phyloP scores from a whole-genome alignment of 2,888 invertebrate genomes.

The Tetramorium bicarinatum region DNA sequence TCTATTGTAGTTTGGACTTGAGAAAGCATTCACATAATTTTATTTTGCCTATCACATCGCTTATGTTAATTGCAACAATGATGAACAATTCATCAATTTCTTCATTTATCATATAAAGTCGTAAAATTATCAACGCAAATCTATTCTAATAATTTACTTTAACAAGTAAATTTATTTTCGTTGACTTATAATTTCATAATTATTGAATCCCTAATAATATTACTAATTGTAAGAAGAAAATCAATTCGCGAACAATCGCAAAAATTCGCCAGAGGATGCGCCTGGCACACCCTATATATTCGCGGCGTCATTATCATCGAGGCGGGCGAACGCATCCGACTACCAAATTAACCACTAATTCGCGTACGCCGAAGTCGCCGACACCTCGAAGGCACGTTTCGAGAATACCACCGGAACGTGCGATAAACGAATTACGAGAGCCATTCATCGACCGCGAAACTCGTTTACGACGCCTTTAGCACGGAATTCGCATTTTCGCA shows the following conservation, averaged over 20 bases:
- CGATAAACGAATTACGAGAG: constrained; percentile 81
- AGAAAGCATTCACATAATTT: constrained; percentile 5
- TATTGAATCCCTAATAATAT: not conserved
- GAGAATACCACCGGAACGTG: constrained; percentile 55
- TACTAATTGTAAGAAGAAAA: not conserved
- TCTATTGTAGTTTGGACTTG: not conserved
- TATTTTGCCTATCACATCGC: not conserved
- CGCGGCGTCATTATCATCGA: constrained; percentile 19
- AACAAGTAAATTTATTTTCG: not conserved
- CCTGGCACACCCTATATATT: not conserved
- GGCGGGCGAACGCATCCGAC: constrained; percentile 49
- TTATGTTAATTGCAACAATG: not conserved
- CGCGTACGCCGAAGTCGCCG: constrained; percentile 56
- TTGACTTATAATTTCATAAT: too few relatives aligned
- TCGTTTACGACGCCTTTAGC: constrained; percentile 72
- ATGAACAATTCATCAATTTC: not conserved
- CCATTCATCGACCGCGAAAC: constrained; percentile 67
- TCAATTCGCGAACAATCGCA: not conserved
- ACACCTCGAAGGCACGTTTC: constrained; percentile 52
- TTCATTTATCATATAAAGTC: too few relatives aligned
- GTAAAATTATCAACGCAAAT: not conserved
- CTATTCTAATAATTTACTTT: not conserved
- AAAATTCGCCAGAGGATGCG: not conserved
- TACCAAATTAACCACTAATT: constrained; percentile 64
- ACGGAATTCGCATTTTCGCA: constrained; percentile 67